Evolutionary conservation across 2,888 invertebrate species (phyloP).

Genomic region (Apodemia mormo): DNA sequence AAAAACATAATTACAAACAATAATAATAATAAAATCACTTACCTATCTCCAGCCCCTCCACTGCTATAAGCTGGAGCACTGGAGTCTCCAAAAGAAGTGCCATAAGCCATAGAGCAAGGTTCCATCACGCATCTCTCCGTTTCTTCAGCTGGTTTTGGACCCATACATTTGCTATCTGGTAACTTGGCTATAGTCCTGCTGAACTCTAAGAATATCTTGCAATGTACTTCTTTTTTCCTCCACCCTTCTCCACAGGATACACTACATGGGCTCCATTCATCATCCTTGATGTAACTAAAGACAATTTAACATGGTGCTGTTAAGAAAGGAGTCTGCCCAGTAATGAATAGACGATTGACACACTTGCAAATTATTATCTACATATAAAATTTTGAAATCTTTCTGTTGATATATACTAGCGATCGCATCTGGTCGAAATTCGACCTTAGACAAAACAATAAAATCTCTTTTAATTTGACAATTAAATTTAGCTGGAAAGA

Average conservation of each 20-base stretch:
- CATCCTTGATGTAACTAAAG: constrained; percentile 92
- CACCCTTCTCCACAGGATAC: constrained; percentile 95
- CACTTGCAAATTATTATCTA: background rate
- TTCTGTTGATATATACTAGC: no score
- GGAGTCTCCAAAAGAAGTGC: constrained; percentile 75
- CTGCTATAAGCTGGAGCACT: constrained; percentile 60
- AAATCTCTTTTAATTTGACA: no score
- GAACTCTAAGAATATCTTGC: constrained; percentile 96
- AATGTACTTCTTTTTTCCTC: constrained; percentile 92
- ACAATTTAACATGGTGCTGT: constrained; percentile 21
- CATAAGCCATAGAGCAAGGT: constrained; percentile 87
- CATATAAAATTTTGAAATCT: background rate
- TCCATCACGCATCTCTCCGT: constrained; percentile 90
- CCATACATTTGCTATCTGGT: constrained; percentile 93
- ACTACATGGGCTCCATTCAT: constrained; percentile 95
- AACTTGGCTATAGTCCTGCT: constrained; percentile 93
- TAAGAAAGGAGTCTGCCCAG: background rate
- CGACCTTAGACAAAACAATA: no score
- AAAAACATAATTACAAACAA: background rate
- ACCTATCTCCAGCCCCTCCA: constrained; percentile 60
- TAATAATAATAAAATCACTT: no score
- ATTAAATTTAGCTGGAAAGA: no score
- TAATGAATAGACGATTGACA: background rate
- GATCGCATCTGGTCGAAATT: no score
- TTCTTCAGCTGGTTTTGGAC: constrained; percentile 91